Evolutionary conservation across 2,888 invertebrate genomes (phyloP).

Genomic region (Cecidostiba fungosa): DNA sequence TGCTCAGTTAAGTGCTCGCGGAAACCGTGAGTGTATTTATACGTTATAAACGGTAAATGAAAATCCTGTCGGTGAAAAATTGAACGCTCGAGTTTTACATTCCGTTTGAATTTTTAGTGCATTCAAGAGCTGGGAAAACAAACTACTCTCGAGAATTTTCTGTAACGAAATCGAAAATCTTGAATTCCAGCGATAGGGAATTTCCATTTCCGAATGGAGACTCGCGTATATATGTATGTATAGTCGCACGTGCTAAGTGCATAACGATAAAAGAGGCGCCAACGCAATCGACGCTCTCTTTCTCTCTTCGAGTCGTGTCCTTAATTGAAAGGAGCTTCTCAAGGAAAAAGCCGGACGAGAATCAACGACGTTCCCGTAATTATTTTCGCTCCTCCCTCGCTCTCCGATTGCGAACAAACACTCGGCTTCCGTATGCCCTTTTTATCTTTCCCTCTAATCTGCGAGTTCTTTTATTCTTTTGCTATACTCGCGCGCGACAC

Average conservation of each 20-base stretch:
- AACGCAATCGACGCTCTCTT: constrained; percentile 29
- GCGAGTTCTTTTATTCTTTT: background rate
- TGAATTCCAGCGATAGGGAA: background rate
- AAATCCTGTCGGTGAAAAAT: background rate
- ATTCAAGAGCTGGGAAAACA: background rate
- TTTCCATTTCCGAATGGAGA: background rate
- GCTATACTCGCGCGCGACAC: background rate
- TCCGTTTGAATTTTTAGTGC: background rate
- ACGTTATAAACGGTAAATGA: background rate
- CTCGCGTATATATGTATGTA: background rate
- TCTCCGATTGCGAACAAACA: constrained; percentile 55
- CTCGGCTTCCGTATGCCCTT: constrained; percentile 37
- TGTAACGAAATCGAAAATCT: background rate
- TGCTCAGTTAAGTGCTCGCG: constrained; percentile 25
- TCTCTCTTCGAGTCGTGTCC: background rate
- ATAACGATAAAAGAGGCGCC: constrained; percentile 26
- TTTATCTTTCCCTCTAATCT: constrained; percentile 54
- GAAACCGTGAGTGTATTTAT: background rate
- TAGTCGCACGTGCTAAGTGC: constrained; percentile 33
- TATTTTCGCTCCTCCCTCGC: constrained; percentile 49
- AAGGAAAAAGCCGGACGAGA: constrained; percentile 28
- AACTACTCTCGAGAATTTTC: background rate
- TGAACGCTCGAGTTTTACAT: background rate
- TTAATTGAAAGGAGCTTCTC: constrained; percentile 49
- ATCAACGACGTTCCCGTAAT: constrained; percentile 54